phyloP scores from a whole-genome alignment of 2,888 invertebrate species.

The Mellilla xanthometata region DNA sequence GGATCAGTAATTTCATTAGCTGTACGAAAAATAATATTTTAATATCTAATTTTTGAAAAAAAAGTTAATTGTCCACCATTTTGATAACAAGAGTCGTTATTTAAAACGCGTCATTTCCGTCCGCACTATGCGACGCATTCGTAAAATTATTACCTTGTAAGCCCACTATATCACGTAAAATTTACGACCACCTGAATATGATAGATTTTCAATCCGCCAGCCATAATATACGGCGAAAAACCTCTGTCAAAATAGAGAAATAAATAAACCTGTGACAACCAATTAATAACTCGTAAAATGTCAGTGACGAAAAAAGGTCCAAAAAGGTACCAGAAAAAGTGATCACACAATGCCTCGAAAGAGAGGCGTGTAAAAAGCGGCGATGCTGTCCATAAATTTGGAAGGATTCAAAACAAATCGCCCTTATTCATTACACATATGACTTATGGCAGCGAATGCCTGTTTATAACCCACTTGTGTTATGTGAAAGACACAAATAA shows the following conservation, averaged over 20 bases:
- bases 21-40: too few relatives aligned
- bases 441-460: conserved; percentile 73
- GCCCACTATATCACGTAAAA: conserved; percentile 79
- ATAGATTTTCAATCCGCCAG: conserved; percentile 81
- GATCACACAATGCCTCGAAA: conserved; percentile 73
- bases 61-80: conserved; percentile 59
- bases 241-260: conserved; percentile 80
- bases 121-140: conserved; percentile 75
- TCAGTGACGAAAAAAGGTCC: conserved; percentile 75
- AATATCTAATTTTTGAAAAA: not conserved
- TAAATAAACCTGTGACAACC: conserved; percentile 80
- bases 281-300: conserved; percentile 83
- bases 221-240: conserved; percentile 77
- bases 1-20: too few relatives aligned
- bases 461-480: conserved; percentile 73
- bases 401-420: conserved; percentile 82
- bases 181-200: conserved; percentile 82
- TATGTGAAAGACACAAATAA: conserved; percentile 66
- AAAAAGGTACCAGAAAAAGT: conserved; percentile 77
- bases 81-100: conserved; percentile 77
- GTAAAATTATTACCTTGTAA: conserved; percentile 78
- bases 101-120: conserved; percentile 76
- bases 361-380: conserved; percentile 76
- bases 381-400: conserved; percentile 79
- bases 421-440: conserved; percentile 82